Evolutionary conservation across 2,113 vertebrate genomes (phyloP), one percentile per base, ranked within the genome.

Genomic region (Anser cygnoides): DNA sequence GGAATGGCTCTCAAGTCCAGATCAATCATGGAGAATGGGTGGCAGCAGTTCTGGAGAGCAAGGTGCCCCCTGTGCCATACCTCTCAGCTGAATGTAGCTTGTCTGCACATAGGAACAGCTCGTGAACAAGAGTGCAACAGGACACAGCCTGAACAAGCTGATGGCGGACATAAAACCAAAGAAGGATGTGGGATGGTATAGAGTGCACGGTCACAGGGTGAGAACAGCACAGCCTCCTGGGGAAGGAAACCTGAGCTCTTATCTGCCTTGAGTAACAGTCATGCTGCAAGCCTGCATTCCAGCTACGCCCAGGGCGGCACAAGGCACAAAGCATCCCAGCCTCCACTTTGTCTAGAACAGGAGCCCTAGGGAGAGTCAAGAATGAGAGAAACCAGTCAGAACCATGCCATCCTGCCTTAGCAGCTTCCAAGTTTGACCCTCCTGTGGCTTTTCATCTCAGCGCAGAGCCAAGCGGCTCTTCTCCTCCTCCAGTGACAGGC

Each of bases 121-220:
- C 8, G 8, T 43, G 39, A 43, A 43, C 19, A 43, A 43, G 29
- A 19, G 49, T 22, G 10, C 16, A 41, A 28, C 29, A 41, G 63
- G 28, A 21, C 41, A 13, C 41, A 21, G 41, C 12, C 8, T 33
- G 41, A 66, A 66, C 3, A 3, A 10, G 25, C 43, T 71, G 43
- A 49, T 13, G 0, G 0, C 7, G 29, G 55, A 66, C 57, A 59
- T 8, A 78, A 72, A 54, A 66, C 1, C 1, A 46, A n/a, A 41
- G 15, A 2, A 26, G 5, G 33, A 39, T 15, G 23, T 0, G 1
- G 50, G 17, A 44, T 0, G 1, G 46, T 0, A 2, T 17, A 22
- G 14, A n/a, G 10, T 0, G 0, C 3, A 7, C 18, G 17, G 1
- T 41, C 52, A 50, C 49, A 10, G 16, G 29, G 49, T 0, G 1